Evolutionary conservation across 2,888 invertebrate species (phyloP).

Genomic region (Lomographa bimaculata): DNA sequence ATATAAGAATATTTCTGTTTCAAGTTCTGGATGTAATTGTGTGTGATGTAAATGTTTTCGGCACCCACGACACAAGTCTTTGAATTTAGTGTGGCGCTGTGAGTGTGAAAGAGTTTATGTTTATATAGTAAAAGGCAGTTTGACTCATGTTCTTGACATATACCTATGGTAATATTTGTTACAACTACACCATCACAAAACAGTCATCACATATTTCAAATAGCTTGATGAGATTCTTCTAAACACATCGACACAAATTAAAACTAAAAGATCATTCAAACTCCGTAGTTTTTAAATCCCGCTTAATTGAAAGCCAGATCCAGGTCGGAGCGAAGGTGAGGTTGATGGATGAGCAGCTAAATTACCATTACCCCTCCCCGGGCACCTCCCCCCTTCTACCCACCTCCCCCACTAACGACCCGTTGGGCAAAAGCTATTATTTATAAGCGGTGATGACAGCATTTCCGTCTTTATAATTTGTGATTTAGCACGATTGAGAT

Average conservation of each 20-base stretch:
- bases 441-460: slow-evolving; percentile 72
- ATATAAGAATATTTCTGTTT: no score
- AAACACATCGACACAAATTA: slow-evolving; percentile 6
- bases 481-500: slow-evolving; percentile 62
- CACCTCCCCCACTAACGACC: slow-evolving; percentile 59
- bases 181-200: no score
- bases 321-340: slow-evolving; percentile 64
- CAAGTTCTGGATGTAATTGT: no score
- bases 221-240: no score
- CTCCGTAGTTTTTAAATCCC: slow-evolving; percentile 36
- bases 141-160: no score
- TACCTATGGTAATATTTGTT: no score
- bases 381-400: slow-evolving; percentile 34
- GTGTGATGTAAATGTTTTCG: no score
- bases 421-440: slow-evolving; percentile 68
- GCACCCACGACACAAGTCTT: no score
- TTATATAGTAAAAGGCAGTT: no score
- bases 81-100: no score
- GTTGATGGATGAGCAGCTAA: slow-evolving; percentile 74
- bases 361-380: slow-evolving; percentile 55
- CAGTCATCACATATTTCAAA: no score
- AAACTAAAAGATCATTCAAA: slow-evolving; percentile 13
- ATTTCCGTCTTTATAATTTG: slow-evolving; percentile 67
- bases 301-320: slow-evolving; percentile 67
- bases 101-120: no score